Evolutionary conservation across 2,113 vertebrate genomes (phyloP).

Genomic region (Seriola quinqueradiata): DNA sequence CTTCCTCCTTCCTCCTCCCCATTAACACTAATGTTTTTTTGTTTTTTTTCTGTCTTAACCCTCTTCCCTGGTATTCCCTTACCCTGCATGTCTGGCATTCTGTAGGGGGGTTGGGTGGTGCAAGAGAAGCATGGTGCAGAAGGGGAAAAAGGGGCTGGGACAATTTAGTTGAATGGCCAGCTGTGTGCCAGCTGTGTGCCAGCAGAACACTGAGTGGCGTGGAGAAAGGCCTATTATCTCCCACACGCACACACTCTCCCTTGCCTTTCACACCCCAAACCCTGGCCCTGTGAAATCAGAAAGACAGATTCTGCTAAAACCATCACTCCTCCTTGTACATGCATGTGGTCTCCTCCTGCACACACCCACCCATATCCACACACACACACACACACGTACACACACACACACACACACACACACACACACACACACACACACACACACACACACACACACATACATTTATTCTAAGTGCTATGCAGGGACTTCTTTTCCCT

Average conservation of each 20-base stretch:
- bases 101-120: constrained; percentile 44
- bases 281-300: constrained; percentile 70
- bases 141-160: constrained; percentile 37
- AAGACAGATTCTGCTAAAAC: constrained; percentile 74
- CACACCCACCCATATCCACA: constrained; percentile 41
- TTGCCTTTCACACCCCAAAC: constrained; percentile 69
- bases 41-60: constrained; percentile 63
- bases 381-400: constrained; percentile 21
- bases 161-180: constrained; percentile 71
- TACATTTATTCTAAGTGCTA: constrained; percentile 42
- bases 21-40: constrained; percentile 80
- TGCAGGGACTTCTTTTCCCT: constrained; percentile 45
- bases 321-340: constrained; percentile 71
- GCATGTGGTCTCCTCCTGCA: constrained; percentile 59
- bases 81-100: constrained; percentile 83
- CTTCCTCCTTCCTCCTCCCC: constrained; percentile 69
- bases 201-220: constrained; percentile 74
- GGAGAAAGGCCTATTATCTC: constrained; percentile 80
- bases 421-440: constrained; percentile 29
- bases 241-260: constrained; percentile 73
- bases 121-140: constrained; percentile 12
- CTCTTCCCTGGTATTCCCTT: constrained; percentile 80
- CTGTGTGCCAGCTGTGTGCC: constrained; percentile 84
- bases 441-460: constrained; percentile 39
- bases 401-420: constrained; percentile 47